phyloP scores from a whole-genome alignment of 1,140 invertebrate genomes.

The Phthorimaea operculella region DNA sequence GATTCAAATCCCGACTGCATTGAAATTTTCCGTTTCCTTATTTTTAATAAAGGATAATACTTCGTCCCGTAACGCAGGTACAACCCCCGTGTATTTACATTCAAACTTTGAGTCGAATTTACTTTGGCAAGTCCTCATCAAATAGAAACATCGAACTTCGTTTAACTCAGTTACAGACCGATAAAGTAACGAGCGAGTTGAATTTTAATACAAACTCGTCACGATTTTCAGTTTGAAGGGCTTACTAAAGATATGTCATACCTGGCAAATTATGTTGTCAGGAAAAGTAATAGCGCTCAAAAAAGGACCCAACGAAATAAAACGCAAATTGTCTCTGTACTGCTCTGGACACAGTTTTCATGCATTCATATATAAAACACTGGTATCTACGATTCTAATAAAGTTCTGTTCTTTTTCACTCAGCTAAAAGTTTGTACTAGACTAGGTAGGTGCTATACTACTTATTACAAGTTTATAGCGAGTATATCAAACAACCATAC shows the following conservation, averaged over 20 bases:
- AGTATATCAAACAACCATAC: too few relatives aligned
- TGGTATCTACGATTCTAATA: too few relatives aligned
- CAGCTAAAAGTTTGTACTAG: too few relatives aligned
- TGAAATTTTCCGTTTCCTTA: not conserved
- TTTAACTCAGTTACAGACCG: slow-evolving; percentile 28
- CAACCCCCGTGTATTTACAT: not conserved
- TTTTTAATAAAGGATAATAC: not conserved
- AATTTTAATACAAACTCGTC: slow-evolving; percentile 26
- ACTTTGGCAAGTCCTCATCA: slow-evolving; percentile 28
- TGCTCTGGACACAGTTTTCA: too few relatives aligned
- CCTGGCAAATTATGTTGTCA: too few relatives aligned
- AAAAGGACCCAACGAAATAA: too few relatives aligned
- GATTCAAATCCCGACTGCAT: not conserved
- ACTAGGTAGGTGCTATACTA: too few relatives aligned
- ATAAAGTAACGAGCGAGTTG: slow-evolving; percentile 28
- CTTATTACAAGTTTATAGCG: too few relatives aligned
- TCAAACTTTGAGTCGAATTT: slow-evolving; percentile 15
- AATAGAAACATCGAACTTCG: slow-evolving; percentile 33
- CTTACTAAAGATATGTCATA: not conserved
- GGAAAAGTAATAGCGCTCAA: too few relatives aligned
- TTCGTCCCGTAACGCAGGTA: not conserved
- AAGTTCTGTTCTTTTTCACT: too few relatives aligned
- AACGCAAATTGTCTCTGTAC: too few relatives aligned
- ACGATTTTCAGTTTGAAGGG: slow-evolving; percentile 11
- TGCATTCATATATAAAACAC: too few relatives aligned